Evolutionary conservation across 2,888 invertebrate genomes (phyloP).

Genomic region (Hanleya hanleyi): DNA sequence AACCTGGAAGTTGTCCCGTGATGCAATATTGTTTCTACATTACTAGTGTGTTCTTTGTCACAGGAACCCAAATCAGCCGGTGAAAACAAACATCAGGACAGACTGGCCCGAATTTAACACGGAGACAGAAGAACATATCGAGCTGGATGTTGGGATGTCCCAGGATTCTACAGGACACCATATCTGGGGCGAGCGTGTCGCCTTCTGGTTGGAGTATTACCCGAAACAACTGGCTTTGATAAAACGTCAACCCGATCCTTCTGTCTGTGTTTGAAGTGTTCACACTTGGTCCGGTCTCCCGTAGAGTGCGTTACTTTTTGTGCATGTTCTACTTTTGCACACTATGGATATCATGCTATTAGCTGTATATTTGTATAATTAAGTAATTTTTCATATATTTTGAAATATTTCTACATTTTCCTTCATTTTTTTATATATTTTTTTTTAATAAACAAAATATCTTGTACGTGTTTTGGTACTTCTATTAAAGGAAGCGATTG

Average conservation of each 20-base stretch:
- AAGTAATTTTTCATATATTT: no score
- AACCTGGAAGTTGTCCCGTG: no score
- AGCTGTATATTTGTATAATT: no score
- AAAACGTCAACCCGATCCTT: background rate
- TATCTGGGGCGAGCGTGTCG: background rate
- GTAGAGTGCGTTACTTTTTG: no score
- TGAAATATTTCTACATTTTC: no score
- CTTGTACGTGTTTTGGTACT: no score
- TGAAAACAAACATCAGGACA: background rate
- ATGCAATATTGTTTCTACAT: background rate
- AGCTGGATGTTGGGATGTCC: background rate
- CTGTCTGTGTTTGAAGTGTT: background rate
- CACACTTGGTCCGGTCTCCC: background rate
- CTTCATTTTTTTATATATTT: no score
- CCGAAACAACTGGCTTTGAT: background rate
- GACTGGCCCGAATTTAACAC: background rate
- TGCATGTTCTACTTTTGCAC: no score
- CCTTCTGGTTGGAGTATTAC: background rate
- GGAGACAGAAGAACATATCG: background rate
- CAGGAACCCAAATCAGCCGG: background rate
- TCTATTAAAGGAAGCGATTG: no score
- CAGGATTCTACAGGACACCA: background rate
- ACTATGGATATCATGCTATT: no score
- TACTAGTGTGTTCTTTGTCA: background rate
- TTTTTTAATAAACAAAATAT: no score